Percentiles rank a stretch among this genome's conserved stretches.
phyloP scores from a whole-genome alignment of 2,797 vertebrate species.

The Phoeniculus purpureus region DNA sequence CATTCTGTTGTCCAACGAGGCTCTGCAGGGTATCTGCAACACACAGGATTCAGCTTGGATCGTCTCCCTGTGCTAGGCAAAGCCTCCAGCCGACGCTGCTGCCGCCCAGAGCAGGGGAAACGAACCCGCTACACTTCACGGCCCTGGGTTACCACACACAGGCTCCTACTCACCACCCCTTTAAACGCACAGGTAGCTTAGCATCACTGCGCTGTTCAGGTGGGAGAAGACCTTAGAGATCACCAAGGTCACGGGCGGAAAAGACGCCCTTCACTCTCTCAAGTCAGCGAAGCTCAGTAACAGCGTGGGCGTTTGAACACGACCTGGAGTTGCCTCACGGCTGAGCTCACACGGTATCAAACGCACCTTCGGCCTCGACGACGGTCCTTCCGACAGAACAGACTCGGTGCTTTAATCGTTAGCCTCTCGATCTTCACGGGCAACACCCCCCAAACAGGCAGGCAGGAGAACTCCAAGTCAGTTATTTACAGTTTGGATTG shows the following conservation, averaged over 20 bases:
- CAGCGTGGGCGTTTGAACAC: neutral
- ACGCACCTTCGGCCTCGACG: neutral
- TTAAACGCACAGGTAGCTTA: neutral
- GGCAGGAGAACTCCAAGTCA: neutral
- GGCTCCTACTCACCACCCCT: neutral
- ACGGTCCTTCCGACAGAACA: neutral
- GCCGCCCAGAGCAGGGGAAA: neutral
- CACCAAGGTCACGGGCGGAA: neutral
- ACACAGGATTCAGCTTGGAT: neutral
- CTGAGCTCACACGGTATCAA: neutral
- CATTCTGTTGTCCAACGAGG: slow-evolving; percentile 98
- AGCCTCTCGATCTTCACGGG: neutral
- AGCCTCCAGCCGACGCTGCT: neutral
- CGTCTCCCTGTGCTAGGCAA: neutral
- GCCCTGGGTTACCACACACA: neutral
- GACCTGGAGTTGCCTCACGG: neutral
- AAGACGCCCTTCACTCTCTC: neutral
- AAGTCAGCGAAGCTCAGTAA: neutral
- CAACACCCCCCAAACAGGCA: neutral
- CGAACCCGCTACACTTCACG: neutral
- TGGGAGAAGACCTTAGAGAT: no score
- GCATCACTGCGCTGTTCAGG: no score
- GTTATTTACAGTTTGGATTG: neutral
- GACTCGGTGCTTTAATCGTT: neutral
- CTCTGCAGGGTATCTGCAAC: slow-evolving; percentile 92